phyloP scores from a whole-genome alignment of 2,888 invertebrate species.

The Agrotis clavis region DNA sequence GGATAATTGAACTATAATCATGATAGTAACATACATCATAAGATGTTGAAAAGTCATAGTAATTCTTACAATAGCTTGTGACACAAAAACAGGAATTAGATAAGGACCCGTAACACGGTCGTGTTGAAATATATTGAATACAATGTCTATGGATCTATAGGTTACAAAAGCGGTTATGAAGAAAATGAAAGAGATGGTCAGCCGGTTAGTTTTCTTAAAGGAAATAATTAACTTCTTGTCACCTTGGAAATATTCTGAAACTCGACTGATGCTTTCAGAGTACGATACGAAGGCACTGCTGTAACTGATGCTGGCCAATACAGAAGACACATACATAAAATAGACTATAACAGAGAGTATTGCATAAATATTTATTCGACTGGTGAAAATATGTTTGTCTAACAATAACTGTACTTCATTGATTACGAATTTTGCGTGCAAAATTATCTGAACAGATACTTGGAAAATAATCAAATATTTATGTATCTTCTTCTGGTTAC shows the following conservation, averaged over 20 bases:
- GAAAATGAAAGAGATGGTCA: neutral
- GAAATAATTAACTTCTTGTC: neutral
- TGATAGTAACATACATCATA: constrained; percentile 1
- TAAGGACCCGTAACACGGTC: neutral
- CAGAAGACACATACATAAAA: neutral
- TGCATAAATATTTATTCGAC: neutral
- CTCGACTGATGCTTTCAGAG: neutral
- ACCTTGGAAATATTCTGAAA: neutral
- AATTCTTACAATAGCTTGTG: constrained; percentile 6
- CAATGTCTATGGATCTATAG: neutral
- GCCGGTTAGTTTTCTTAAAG: neutral
- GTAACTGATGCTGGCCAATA: neutral
- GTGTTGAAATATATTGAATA: neutral
- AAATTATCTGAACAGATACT: neutral
- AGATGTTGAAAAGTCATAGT: neutral
- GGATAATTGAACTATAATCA: constrained; percentile 3
- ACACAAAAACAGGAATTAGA: neutral
- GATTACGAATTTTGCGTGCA: neutral
- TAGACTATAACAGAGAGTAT: neutral
- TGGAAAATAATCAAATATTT: constrained; percentile 1
- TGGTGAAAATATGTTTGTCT: too few species aligned
- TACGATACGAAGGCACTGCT: constrained; percentile 9
- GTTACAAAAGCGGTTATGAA: neutral
- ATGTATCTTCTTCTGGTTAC: neutral
- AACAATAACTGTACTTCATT: neutral